Base-by-base conservation (phyloP, 1,140 invertebrate genomes). In the Gonioctena quinquepunctata region DNA sequence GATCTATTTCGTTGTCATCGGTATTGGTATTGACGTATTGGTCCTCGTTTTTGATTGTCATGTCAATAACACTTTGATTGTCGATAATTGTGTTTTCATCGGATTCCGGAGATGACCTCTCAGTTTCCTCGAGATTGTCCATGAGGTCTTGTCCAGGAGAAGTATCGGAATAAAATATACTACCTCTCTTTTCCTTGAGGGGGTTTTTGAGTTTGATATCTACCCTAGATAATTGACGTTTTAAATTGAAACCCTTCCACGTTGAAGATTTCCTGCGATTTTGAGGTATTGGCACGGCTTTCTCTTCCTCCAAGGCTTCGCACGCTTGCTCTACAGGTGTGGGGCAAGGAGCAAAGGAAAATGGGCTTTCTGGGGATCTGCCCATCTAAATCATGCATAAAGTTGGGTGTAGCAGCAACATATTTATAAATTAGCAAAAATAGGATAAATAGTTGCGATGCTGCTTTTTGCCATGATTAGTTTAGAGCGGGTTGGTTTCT, bases 211-310 rank as follows among this genome's bases (percentile, higher is more conserved):
- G 86, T 82, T 92, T 93, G 76, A 93, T 86, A 83, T 94, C 93
- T 66, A 93, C 92, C 83, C 89, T 92, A 68, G 90, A 92, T 72
- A 94, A 86, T 82, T 93, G 92, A 80, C 92, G 89, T 83, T 93
- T 94, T 49, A 94, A 85, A 64, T 93, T 94, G 49, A 94, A 85
- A 65, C 87, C 88, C 82, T 89, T 91, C 89, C 90, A 90, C 42
- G 89, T 86, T 8, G 87, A 86, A 57, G 89, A 89, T 77, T 89
- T 89, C 42, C 89, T 84, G 70, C 86, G 80, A 57, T 75, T 74
- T 11, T 78, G 76, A 3, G 75, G 77, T 50, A 74, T 81, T 21
- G 66, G 72, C 3, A 77, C 66, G 54, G 71, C 71, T 70, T 59
- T 76, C 18, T 77, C 78, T 56, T 79, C 77, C 67, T 80, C 76